Conservation (phyloP, 2,797 vertebrate genomes). For the Helostoma temminkii region DNA sequence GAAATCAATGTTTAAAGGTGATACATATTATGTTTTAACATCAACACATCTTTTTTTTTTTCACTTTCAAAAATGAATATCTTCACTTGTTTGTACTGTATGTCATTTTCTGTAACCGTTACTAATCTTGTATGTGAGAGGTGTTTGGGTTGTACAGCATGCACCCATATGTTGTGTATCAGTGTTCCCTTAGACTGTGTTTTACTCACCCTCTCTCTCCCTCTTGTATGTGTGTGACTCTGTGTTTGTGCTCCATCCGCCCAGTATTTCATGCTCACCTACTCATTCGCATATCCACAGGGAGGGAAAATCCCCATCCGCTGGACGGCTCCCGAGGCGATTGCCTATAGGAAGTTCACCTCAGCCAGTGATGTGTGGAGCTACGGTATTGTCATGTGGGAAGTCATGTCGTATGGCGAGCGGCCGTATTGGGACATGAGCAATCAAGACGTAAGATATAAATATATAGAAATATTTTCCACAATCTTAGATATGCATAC, state of each 20-base stretch:
- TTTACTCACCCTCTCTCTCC: constrained; percentile 78
- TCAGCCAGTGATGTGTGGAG: constrained; percentile 99
- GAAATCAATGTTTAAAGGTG: constrained; percentile 47
- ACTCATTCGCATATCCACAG: constrained; percentile 88
- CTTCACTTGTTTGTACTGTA: constrained; percentile 21
- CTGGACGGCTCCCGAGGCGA: constrained; percentile 98
- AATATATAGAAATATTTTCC: not conserved
- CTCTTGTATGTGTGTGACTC: constrained; percentile 80
- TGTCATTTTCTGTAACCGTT: constrained; percentile 53
- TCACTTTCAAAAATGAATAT: constrained; percentile 5
- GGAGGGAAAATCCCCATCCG: constrained; percentile 99
- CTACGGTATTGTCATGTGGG: constrained; percentile 99
- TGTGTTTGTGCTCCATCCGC: constrained; percentile 82
- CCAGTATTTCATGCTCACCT: constrained; percentile 86
- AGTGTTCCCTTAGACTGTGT: constrained; percentile 62
- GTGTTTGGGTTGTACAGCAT: constrained; percentile 56
- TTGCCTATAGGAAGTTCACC: constrained; percentile 98
- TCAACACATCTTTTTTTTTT: constrained; percentile 26
- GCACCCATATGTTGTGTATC: constrained; percentile 69
- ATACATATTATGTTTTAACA: constrained; percentile 41
- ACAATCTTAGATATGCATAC: not conserved
- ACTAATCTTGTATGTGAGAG: constrained; percentile 64
- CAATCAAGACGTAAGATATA: constrained; percentile 98
- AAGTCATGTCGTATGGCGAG: constrained; percentile 99
- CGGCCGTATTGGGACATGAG: constrained; percentile 99